Evolutionary conservation across 2,797 vertebrate species (phyloP), one percentile per base, ranked within the genome.

Genomic region (Hoplostethus mediterraneus): DNA sequence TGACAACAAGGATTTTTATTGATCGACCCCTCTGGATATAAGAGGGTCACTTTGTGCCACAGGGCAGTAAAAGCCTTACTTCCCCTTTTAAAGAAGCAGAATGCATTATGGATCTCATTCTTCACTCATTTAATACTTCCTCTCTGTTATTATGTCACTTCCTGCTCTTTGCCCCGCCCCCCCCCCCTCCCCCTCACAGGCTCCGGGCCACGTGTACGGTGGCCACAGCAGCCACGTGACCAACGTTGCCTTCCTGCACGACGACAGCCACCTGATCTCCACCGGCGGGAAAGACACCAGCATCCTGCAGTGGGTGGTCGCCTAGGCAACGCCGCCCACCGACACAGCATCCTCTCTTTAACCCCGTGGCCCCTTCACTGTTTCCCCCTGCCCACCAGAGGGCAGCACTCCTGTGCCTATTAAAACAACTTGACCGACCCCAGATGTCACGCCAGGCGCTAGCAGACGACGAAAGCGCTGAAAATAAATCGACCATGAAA

Each of bases 211-310:
- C 82, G 92, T 93, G 66, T 97, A 96, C 2, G 88, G 94, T 2
- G 97, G 97, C 76, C 97, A 98, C 93, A 97, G 97, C 95, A 98
- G 97, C 89, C 97, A 98, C 16, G 97, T 98, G 92, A 98, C 97
- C 83, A 97, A 96, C 6, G 92, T 97, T 89, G 94, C 96, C 93
- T 98, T 98, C 92, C 91, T 97, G 80, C 94, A 95, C 55, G 94
- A 96, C 33, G 91, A 96, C 94, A 94, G 94, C 73, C 71, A 92
- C 85, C 94, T 96, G 67, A 87, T 98, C 77, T 96, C 96, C 78
- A 96, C 95, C 0, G 97, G 97, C 0, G 97, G 97, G 79, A 97
- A 96, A 69, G 97, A 98, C 87, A 97, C 95, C 85, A 97, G 96
- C 73, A 84, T 98, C 78, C 92, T 97, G 83, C 97, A 97, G 91